phyloP scores from a whole-genome alignment of 2,797 vertebrate species.

The Pangasius macronema region DNA sequence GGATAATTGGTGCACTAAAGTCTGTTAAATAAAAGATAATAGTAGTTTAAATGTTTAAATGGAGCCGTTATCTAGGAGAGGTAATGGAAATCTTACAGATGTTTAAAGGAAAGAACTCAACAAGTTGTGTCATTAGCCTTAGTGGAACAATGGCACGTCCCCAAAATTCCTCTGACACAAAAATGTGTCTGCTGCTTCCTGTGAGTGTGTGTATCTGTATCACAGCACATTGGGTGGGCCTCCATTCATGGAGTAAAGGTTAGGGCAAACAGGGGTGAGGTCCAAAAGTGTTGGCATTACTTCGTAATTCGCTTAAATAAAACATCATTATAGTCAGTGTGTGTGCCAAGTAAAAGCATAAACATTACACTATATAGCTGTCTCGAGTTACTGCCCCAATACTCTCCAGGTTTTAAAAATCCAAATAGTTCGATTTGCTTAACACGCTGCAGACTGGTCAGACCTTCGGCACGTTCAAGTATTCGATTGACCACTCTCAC shows the following conservation, averaged over 20 bases:
- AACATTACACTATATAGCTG: slow-evolving; percentile 51
- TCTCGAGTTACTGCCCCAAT: slow-evolving; percentile 37
- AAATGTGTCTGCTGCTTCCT: slow-evolving; percentile 32
- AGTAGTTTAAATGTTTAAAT: slow-evolving; percentile 40
- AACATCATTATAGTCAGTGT: slow-evolving; percentile 50
- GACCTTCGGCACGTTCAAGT: slow-evolving; percentile 25
- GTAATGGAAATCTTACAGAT: slow-evolving; percentile 36
- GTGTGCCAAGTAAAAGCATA: slow-evolving; percentile 52
- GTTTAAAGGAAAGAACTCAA: slow-evolving; percentile 34
- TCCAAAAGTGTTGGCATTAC: slow-evolving; percentile 54
- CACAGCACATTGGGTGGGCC: slow-evolving; percentile 51
- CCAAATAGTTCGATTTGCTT: slow-evolving; percentile 33
- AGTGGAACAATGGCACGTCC: slow-evolving; percentile 36
- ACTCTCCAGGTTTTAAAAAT: slow-evolving; percentile 36
- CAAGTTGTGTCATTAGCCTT: slow-evolving; percentile 43
- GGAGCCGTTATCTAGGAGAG: slow-evolving; percentile 26
- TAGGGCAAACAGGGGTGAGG: slow-evolving; percentile 43
- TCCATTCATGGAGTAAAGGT: slow-evolving; percentile 36
- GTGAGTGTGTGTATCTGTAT: slow-evolving; percentile 27
- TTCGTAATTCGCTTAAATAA: slow-evolving; percentile 57
- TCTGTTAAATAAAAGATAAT: slow-evolving; percentile 40
- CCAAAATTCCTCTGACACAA: slow-evolving; percentile 36
- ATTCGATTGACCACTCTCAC: slow-evolving; percentile 29
- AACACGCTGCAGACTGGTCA: slow-evolving; percentile 20
- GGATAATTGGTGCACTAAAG: slow-evolving; percentile 29